Conservation (phyloP, 64 coral and sea anemone genomes). For the Montipora foliosa region DNA sequence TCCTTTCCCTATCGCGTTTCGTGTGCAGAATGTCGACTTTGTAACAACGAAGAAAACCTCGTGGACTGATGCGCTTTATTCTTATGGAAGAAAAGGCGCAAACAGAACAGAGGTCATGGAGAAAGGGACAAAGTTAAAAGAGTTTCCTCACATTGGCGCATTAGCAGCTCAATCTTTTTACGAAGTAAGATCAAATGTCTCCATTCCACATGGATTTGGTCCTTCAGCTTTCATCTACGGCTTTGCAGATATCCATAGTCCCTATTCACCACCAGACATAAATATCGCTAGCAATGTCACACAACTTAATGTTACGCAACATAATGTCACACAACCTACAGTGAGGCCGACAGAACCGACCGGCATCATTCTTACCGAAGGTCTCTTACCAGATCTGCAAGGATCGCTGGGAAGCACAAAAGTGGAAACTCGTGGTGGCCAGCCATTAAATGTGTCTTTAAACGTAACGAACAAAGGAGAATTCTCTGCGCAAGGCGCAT, state of each 20-base stretch:
- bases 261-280: background rate
- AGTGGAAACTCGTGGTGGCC: constrained; percentile 64
- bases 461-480: constrained; percentile 78
- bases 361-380: constrained; percentile 34
- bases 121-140: constrained; percentile 45
- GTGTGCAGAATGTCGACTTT: constrained; percentile 66
- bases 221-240: constrained; percentile 64
- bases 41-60: constrained; percentile 47
- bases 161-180: constrained; percentile 59
- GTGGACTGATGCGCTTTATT: constrained; percentile 80
- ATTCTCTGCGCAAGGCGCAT: constrained; percentile 25
- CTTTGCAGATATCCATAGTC: constrained; percentile 71
- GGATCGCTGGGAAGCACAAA: constrained; percentile 53
- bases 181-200: constrained; percentile 27
- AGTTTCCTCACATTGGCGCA: constrained; percentile 54
- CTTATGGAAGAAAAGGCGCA: constrained; percentile 41
- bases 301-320: no score
- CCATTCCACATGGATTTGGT: constrained; percentile 51
- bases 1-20: constrained; percentile 57
- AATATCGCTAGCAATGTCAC: background rate
- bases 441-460: constrained; percentile 61
- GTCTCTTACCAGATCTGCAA: constrained; percentile 73
- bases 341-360: constrained; percentile 29
- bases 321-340: constrained; percentile 1
- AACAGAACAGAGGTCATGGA: constrained; percentile 51